Evolutionary conservation across 2,113 vertebrate species (phyloP).

Genomic region (Myotis lucifugus): DNA sequence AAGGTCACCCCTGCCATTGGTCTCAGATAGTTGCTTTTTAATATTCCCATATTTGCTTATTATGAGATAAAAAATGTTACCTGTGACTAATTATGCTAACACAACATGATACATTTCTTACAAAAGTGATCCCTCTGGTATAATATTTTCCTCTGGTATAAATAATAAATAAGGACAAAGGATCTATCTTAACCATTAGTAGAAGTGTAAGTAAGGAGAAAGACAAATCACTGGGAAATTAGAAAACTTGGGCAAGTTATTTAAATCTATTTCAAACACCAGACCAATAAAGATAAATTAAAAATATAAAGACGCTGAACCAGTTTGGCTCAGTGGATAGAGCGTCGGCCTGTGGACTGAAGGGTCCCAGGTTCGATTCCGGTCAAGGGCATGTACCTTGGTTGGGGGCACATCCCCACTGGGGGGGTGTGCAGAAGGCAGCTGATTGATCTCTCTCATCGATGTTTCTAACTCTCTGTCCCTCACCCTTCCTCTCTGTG

Average conservation of each 20-base stretch:
- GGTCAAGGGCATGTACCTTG: no score
- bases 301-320: not conserved
- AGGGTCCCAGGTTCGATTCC: no score
- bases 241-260: not conserved
- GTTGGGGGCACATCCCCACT: no score
- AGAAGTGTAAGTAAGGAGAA: not conserved
- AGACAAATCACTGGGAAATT: not conserved
- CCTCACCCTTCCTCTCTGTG: no score
- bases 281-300: not conserved
- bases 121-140: not conserved
- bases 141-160: not conserved
- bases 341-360: no score
- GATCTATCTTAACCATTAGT: not conserved
- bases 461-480: no score
- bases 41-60: slow-evolving; percentile 11
- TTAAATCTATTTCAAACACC: not conserved
- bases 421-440: no score
- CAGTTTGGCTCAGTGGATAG: no score
- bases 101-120: not conserved
- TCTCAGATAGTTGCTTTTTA: not conserved
- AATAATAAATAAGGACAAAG: not conserved
- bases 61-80: not conserved
- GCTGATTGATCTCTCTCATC: no score
- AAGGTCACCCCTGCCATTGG: not conserved
- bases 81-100: not conserved